phyloP scores from a whole-genome alignment of 2,797 vertebrate species.

The Premnoplex brunnescens region DNA sequence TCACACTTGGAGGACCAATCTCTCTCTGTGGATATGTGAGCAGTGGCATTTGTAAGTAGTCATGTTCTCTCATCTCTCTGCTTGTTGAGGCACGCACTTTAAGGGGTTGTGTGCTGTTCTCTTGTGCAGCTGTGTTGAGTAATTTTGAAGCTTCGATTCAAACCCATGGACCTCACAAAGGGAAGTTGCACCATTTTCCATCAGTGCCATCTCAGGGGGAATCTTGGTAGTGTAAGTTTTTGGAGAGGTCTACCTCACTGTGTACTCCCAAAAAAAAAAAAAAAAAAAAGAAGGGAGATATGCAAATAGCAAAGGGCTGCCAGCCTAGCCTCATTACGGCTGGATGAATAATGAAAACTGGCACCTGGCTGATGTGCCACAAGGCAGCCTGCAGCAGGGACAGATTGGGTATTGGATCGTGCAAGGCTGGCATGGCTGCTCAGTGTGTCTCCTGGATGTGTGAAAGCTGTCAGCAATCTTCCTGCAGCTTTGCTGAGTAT shows the following conservation, averaged over 20 bases:
- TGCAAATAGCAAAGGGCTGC: not conserved
- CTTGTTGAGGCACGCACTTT: not conserved
- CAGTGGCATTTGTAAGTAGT: not conserved
- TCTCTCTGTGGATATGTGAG: not conserved
- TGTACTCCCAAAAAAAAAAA: not conserved
- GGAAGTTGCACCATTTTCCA: not conserved
- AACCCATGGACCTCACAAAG: not conserved
- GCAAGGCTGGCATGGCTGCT: fast-evolving
- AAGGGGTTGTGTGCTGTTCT: not conserved
- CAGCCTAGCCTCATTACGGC: not conserved
- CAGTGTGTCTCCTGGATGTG: fast-evolving
- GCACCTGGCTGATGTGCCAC: not conserved
- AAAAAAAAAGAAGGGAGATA: not conserved
- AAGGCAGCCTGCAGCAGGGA: not conserved
- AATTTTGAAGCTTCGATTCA: not conserved
- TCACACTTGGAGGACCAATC: fast-evolving
- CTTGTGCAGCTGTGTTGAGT: not conserved
- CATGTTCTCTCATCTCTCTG: not conserved
- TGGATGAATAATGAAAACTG: not conserved
- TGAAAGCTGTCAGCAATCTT: not conserved
- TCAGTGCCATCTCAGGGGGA: not conserved
- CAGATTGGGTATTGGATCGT: fast-evolving
- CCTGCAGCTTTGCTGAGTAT: fast-evolving
- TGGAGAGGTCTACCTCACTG: not conserved
- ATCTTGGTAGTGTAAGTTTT: not conserved